These are phyloP conservation scores for Drosophila persimilis DNA, from an alignment of 1,140 invertebrate species.

Conservation along the genomic window DNA sequence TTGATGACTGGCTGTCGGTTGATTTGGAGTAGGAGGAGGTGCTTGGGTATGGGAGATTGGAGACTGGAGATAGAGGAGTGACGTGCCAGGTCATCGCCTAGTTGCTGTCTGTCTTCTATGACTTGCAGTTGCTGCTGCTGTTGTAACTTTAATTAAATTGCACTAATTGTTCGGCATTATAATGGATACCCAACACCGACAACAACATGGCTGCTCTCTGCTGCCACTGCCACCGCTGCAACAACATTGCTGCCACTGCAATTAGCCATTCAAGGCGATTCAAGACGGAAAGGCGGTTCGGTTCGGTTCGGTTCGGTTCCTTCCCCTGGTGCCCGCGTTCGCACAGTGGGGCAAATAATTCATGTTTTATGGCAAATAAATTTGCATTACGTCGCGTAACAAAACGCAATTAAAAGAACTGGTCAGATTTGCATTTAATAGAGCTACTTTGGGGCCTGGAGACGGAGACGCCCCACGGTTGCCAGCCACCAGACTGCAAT, in stretches of 20 bases:
- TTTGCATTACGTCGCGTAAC: conserved; percentile 40
- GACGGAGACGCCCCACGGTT: conserved; percentile 32
- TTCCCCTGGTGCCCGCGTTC: conserved; percentile 4
- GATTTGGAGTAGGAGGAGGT: conserved; percentile 17
- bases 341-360: conserved; percentile 58
- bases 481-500: conserved; percentile 24
- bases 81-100: conserved; percentile 69
- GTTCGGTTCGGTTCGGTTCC: too few relatives aligned
- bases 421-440: conserved; percentile 74
- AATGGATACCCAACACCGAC: conserved; percentile 62
- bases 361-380: conserved; percentile 56
- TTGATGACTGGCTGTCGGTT: conserved; percentile 46
- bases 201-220: conserved; percentile 4
- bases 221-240: too few relatives aligned
- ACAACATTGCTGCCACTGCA: conserved; percentile 33
- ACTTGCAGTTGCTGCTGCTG: conserved; percentile 59
- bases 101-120: conserved; percentile 42
- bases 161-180: conserved; percentile 76
- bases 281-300: conserved; percentile 43
- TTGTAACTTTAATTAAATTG: conserved; percentile 78
- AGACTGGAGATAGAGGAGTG: conserved; percentile 43
- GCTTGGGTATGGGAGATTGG: background rate
- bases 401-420: conserved; percentile 65
- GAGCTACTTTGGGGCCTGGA: conserved; percentile 34
- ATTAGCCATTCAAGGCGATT: conserved; percentile 62